phyloP scores from a whole-genome alignment of 1,140 invertebrate genomes.

The Brachionus koreanus region DNA sequence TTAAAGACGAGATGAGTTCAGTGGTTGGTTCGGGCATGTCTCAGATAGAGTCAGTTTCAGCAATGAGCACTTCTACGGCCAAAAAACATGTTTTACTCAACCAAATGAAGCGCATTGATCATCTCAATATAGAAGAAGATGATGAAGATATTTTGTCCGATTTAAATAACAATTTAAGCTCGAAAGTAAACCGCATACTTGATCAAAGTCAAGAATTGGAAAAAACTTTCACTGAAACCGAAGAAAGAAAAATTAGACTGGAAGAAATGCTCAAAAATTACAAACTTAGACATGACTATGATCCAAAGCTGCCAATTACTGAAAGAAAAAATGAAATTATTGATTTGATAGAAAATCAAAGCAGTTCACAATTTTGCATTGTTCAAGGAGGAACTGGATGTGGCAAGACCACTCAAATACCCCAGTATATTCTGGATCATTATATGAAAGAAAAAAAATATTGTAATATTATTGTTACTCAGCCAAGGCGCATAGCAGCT shows the following conservation, averaged over 20 bases:
- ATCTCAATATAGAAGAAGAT: neutral
- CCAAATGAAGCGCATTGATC: neutral
- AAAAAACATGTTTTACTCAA: neutral
- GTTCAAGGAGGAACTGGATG: slow-evolving; percentile 55
- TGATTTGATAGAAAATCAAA: slow-evolving; percentile 50
- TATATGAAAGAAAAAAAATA: slow-evolving; percentile 51
- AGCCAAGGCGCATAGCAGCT: slow-evolving; percentile 58
- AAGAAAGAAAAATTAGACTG: neutral
- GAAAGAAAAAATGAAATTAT: slow-evolving; percentile 45
- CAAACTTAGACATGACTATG: neutral
- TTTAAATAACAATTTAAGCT: neutral
- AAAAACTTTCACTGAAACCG: neutral
- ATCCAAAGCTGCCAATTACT: slow-evolving; percentile 45
- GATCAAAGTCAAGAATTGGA: slow-evolving; percentile 23
- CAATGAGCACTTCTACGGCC: slow-evolving; percentile 4
- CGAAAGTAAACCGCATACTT: neutral
- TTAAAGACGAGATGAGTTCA: neutral
- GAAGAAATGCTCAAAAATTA: slow-evolving; percentile 6
- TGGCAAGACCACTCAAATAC: slow-evolving; percentile 57
- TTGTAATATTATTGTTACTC: slow-evolving; percentile 58
- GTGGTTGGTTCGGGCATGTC: slow-evolving; percentile 41
- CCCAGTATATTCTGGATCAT: slow-evolving; percentile 57
- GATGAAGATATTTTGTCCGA: slow-evolving; percentile 15
- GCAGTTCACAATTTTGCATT: slow-evolving; percentile 52
- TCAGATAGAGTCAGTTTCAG: slow-evolving; percentile 24